phyloP scores from a whole-genome alignment of 2,888 invertebrate genomes.

The Seira musarum region DNA sequence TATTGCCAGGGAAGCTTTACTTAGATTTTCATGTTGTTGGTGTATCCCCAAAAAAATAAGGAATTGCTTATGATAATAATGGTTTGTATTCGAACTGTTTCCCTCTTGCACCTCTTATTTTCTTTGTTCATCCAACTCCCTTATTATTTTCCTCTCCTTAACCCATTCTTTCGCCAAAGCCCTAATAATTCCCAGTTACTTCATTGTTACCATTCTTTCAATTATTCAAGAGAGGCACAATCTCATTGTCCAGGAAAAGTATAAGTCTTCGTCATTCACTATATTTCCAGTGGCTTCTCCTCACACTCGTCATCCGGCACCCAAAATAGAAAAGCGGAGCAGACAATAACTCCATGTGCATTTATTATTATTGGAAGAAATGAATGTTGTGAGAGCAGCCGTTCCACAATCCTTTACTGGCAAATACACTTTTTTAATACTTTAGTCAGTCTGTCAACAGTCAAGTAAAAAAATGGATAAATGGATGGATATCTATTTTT shows the following conservation, averaged over 20 bases:
- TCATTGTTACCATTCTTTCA: conserved; percentile 36
- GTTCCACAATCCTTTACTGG: neutral
- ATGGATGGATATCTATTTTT: neutral
- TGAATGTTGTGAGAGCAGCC: neutral
- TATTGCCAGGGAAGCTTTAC: conserved; percentile 25
- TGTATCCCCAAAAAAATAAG: neutral
- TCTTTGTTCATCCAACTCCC: conserved; percentile 5
- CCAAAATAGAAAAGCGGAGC: neutral
- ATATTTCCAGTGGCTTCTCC: no score
- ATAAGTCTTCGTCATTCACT: conserved; percentile 50
- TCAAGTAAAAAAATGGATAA: conserved; percentile 33
- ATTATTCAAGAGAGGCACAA: conserved; percentile 24
- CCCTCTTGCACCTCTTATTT: conserved; percentile 24
- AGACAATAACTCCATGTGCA: neutral
- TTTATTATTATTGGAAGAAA: neutral
- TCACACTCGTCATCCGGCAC: neutral
- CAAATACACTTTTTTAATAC: neutral
- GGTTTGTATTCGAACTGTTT: conserved; percentile 4
- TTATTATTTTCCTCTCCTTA: conserved; percentile 20
- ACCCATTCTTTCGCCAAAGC: conserved; percentile 18
- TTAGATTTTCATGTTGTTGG: neutral
- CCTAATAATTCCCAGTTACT: conserved; percentile 31
- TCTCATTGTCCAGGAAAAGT: conserved; percentile 42
- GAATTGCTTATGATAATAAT: neutral
- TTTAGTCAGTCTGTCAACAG: conserved; percentile 40